Percentiles rank a stretch among this genome's conserved stretches.
Conservation (phyloP, 2,113 vertebrate species). For the Smithornis capensis region DNA sequence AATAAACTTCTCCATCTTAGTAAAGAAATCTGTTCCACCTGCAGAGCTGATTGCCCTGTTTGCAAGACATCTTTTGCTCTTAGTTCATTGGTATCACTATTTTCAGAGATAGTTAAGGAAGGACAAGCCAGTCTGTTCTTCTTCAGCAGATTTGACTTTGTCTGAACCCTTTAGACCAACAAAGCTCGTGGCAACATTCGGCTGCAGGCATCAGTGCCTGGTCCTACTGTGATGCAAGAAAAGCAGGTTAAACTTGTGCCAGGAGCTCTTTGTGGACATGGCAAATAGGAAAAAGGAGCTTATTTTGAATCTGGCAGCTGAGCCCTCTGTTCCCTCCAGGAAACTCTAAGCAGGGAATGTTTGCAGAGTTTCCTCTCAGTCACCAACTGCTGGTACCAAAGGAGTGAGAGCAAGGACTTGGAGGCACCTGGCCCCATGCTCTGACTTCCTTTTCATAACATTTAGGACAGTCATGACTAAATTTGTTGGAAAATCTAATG, state of each 20-base stretch:
- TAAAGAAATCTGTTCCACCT: not conserved
- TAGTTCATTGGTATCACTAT: not conserved
- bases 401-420: not conserved
- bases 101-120: not conserved
- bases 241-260: not conserved
- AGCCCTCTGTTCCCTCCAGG: not conserved
- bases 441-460: not conserved
- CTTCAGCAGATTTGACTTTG: not conserved
- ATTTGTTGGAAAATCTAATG: not conserved
- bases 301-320: constrained; percentile 6
- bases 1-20: not conserved
- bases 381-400: not conserved
- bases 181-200: not conserved
- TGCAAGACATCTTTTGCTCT: not conserved
- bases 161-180: not conserved
- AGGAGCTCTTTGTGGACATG: not conserved
- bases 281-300: not conserved
- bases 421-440: not conserved
- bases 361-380: not conserved
- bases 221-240: not conserved
- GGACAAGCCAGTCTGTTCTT: not conserved
- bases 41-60: not conserved
- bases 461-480: not conserved
- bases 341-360: not conserved
- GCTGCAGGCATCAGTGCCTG: not conserved